Evolutionary conservation across 2,797 vertebrate genomes (phyloP), one percentile per base, ranked within the genome.

Genomic region (Crenuchus spilurus): DNA sequence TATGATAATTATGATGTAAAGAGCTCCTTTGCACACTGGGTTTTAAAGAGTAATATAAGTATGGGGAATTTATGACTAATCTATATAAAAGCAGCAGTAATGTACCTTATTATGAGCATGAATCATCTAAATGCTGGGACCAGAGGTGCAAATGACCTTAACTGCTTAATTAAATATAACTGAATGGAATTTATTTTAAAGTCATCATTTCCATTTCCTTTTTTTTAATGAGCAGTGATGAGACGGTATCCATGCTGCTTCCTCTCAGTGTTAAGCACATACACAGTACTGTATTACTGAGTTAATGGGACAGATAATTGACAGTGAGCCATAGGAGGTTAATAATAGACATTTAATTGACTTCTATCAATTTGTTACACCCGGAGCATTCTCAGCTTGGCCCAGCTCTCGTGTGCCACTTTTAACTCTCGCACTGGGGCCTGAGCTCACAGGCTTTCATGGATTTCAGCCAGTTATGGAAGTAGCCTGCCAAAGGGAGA

Each of bases 301-400:
- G 92, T 92, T 94, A 94, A 94, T 93, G 92, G 92, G 87, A 93
- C 89, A 92, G 88, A 92, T 93, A 92, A 93, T 94, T 91, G 92
- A 92, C 91, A 90, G 84, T 88, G 87, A 91, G 88, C 90, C 91
- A 90, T 91, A 89, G 89, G 90, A 89, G 89, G 91, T 92, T 93
- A 92, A 93, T 90, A 91, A 92, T 91, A 90, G 89, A 88, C 89
- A 85, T 91, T 88, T 92, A 92, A 92, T 88, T 90, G 88, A 91
- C 90, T 92, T 80, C 86, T 90, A 89, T 92, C 89, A 89, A 87
- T 93, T 92, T 88, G 85, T 90, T 89, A 90, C 86, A 86, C 81
- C 64, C 54, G 64, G 83, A 89, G 85, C 77, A 80, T 86, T n/a
- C 83, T 84, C 74, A 82, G 87, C 83, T 85, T 84, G 41, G 82